A percentile compares a stretch with the other conserved stretches of the same genome.
These are phyloP conservation scores for Phyllopteryx taeniolatus DNA, from an alignment of 2,113 vertebrate species.

Conservation along the genomic window DNA sequence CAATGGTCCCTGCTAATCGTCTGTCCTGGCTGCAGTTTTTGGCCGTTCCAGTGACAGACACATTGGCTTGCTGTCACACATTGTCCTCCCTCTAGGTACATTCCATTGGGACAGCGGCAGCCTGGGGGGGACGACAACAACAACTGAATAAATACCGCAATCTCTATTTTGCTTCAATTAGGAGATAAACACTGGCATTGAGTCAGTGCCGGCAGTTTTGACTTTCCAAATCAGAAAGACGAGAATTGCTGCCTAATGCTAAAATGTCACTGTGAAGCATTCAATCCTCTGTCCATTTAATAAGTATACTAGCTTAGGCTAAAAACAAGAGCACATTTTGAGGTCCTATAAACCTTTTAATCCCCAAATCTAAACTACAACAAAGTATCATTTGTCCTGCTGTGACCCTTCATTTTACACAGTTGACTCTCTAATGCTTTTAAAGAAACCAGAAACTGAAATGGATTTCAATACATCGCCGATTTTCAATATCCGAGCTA, in stretches of 20 bases:
- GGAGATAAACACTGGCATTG: neutral
- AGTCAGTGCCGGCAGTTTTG: neutral
- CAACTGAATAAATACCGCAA: neutral
- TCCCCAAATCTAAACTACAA: too few species aligned
- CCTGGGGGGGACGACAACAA: constrained; percentile 57
- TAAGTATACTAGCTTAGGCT: too few species aligned
- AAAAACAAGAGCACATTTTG: too few species aligned
- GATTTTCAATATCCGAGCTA: too few species aligned
- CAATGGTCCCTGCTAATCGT: constrained; percentile 69
- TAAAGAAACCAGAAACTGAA: too few species aligned
- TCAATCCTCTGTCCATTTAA: neutral
- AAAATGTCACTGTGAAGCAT: neutral
- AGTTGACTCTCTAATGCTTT: too few species aligned
- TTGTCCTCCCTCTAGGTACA: constrained; percentile 70
- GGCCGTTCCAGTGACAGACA: constrained; percentile 67
- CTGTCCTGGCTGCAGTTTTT: constrained; percentile 66
- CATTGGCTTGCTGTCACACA: constrained; percentile 81
- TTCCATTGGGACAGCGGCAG: constrained; percentile 77
- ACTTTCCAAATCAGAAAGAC: neutral
- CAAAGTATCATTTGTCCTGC: too few species aligned
- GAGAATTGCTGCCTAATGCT: neutral
- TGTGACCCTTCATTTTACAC: too few species aligned
- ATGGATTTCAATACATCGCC: too few species aligned
- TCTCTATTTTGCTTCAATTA: neutral
- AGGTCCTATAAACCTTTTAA: too few species aligned